Evolutionary conservation across 2,113 vertebrate genomes (phyloP).

Genomic region (Gymnorhina tibicen): DNA sequence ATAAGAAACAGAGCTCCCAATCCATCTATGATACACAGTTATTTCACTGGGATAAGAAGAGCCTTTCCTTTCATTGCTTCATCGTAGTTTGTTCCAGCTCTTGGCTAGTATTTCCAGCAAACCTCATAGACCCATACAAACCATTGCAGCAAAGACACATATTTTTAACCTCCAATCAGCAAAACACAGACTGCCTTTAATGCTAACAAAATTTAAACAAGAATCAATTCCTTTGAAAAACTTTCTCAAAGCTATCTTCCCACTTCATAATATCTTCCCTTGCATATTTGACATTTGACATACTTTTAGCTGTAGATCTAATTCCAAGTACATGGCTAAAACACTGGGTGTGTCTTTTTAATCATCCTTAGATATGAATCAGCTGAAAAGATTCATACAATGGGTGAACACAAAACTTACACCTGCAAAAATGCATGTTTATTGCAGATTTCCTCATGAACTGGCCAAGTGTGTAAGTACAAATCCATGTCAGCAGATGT

Average conservation of each 20-base stretch:
- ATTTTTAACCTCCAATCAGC: not conserved
- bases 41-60: not conserved
- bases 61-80: not conserved
- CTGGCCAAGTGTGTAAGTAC: fast-evolving
- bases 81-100: not conserved
- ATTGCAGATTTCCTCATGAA: not conserved
- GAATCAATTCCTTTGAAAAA: not conserved
- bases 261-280: not conserved
- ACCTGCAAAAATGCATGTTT: not conserved
- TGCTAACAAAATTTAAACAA: not conserved
- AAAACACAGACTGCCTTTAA: not conserved
- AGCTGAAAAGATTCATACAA: not conserved
- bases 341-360: not conserved
- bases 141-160: not conserved
- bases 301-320: not conserved
- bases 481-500: not conserved
- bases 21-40: not conserved
- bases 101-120: not conserved
- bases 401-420: not conserved
- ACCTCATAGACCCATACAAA: not conserved
- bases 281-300: not conserved
- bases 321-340: not conserved
- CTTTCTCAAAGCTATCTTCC: not conserved
- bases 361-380: not conserved
- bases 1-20: constrained; percentile 3